Base-by-base conservation (phyloP, 2,888 invertebrate genomes). In the Terebella lapidaria region DNA sequence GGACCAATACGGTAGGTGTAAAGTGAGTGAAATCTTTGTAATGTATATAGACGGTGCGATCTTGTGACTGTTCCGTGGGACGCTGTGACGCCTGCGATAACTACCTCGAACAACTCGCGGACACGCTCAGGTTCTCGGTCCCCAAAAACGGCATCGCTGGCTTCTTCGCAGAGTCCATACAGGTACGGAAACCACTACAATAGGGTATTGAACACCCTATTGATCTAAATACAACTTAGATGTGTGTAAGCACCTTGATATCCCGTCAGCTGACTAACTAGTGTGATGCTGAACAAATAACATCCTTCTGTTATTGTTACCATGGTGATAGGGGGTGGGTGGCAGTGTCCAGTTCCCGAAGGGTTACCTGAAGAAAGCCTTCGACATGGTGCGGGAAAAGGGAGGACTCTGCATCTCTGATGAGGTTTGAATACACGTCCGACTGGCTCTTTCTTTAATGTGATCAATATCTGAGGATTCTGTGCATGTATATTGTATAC, bases 111-210 rank as follows among this genome's bases (percentile, higher is more conserved):
- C 90, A 94, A 73, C 84, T 94, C 28, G 84, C 87, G 61, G 88
- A 93, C 81, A 84, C 89, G 3, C 85, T 95, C 69, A 85, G 86
- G 61, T 89, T 89, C 78, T 89, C 90, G 5, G 79, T 92, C 66
- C 90, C 94, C 0, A 86, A 87, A 61, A 73, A 71, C 28, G 88
- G 88, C 25, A 85, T 93, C 3, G 97, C 94, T 0, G 96, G 88
- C 3, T 88, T 96, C 79, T 90, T 96, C 77, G 92, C 91, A 0
- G 97, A 99, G 81, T 90, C 93, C 0, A 96, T 99, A 68, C 96
- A 95, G 83, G 87, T 80, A 60, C 59, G n/a, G n/a, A n/a, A n/a
- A n/a, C n/a, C n/a, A n/a, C n/a, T n/a, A n/a, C n/a, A n/a, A n/a
- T n/a, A n/a, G n/a, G n/a, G n/a, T n/a, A n/a, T n/a, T n/a, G n/a